Evolutionary conservation across 2,113 vertebrate genomes (phyloP).

Genomic region (Oostethus manadensis): DNA sequence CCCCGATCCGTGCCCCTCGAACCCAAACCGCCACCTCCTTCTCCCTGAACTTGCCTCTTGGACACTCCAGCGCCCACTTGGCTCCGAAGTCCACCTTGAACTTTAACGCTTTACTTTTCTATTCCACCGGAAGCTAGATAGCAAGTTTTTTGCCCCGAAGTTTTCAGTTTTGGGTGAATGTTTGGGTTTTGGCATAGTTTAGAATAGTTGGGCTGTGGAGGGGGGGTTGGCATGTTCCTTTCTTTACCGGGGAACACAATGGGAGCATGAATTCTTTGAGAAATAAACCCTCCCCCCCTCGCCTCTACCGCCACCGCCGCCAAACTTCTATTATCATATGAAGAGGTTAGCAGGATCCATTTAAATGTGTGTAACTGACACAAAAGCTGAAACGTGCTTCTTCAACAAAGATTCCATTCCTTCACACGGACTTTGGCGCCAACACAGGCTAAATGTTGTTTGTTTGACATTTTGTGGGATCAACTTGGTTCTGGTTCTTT

Average conservation of each 20-base stretch:
- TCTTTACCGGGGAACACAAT: slow-evolving; percentile 58
- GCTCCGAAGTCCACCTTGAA: slow-evolving; percentile 29
- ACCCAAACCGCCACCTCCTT: slow-evolving; percentile 36
- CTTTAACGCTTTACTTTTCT: slow-evolving; percentile 60
- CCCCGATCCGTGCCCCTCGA: slow-evolving; percentile 53
- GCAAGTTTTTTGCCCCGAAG: slow-evolving; percentile 33
- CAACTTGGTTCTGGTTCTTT: no score
- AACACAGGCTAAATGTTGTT: neutral
- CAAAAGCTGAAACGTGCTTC: slow-evolving; percentile 62
- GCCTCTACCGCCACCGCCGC: neutral
- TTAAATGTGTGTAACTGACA: slow-evolving; percentile 65
- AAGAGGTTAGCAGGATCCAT: slow-evolving; percentile 60
- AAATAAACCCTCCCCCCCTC: slow-evolving; percentile 47
- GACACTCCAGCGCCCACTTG: slow-evolving; percentile 37
- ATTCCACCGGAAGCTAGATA: slow-evolving; percentile 49
- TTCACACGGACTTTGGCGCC: slow-evolving; percentile 36
- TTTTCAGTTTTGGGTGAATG: slow-evolving; percentile 28
- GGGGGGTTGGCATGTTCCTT: slow-evolving; percentile 55
- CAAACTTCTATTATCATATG: slow-evolving; percentile 68
- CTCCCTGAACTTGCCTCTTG: slow-evolving; percentile 39
- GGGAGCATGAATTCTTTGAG: slow-evolving; percentile 63
- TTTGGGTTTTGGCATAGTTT: slow-evolving; percentile 14
- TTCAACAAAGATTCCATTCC: slow-evolving; percentile 61
- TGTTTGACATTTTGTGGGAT: neutral
- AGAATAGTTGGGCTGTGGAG: slow-evolving; percentile 28